These are phyloP conservation scores for Zaprionus tsacasi DNA, from an alignment of 1,140 invertebrate species.

Conservation along the genomic window DNA sequence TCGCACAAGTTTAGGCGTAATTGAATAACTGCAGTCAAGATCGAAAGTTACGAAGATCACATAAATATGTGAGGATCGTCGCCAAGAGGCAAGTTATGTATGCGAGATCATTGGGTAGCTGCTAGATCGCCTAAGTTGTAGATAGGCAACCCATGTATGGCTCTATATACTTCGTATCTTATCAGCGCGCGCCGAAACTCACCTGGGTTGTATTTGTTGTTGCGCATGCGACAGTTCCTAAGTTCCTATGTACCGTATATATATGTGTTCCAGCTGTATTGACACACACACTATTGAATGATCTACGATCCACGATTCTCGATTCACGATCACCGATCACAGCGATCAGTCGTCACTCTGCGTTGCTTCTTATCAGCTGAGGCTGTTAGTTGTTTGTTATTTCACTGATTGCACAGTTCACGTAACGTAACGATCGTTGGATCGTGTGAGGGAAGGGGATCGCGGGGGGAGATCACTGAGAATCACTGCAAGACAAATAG, in stretches of 20 bases:
- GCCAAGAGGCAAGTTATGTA: too few relatives aligned
- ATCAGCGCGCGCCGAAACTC: conserved; percentile 28
- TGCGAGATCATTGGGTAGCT: too few relatives aligned
- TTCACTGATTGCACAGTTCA: conserved; percentile 24
- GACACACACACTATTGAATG: conserved; percentile 9
- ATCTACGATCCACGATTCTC: neutral
- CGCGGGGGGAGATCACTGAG: neutral
- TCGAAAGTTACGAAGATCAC: too few relatives aligned
- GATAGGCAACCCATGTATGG: neutral
- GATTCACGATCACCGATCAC: conserved; percentile 1
- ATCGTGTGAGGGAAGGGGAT: neutral
- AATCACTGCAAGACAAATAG: conserved; percentile 7
- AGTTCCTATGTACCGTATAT: neutral
- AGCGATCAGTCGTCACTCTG: neutral
- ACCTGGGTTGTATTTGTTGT: conserved; percentile 33
- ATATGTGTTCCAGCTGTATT: conserved; percentile 25
- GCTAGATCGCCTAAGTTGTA: neutral
- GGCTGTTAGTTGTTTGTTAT: conserved; percentile 16
- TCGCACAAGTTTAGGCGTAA: too few relatives aligned
- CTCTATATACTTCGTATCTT: conserved; percentile 34
- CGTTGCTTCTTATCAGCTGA: conserved; percentile 28
- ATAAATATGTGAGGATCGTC: too few relatives aligned
- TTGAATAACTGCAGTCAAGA: too few relatives aligned
- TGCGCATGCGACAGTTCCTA: conserved; percentile 42
- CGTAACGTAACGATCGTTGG: conserved; percentile 9